Conservation (phyloP, 2,113 vertebrate genomes). For the western clawed frog (Xenopus tropicalis) region DNA sequence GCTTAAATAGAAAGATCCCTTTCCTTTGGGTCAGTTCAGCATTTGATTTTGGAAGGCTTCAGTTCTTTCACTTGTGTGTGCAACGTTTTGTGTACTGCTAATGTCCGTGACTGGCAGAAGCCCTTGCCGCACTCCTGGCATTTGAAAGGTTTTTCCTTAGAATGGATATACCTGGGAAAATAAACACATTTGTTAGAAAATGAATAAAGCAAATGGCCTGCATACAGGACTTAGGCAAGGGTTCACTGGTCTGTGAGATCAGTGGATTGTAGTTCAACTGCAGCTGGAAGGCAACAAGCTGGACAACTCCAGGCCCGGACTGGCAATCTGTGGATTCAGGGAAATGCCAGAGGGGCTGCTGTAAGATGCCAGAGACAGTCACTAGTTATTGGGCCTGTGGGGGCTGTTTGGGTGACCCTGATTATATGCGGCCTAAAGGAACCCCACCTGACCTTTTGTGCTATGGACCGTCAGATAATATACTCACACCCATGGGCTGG, state of each 20-base stretch:
- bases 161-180: constrained; percentile 91
- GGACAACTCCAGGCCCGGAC: no score
- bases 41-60: constrained; percentile 93
- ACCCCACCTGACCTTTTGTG: no score
- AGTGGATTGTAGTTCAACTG: neutral
- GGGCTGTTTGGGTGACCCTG: no score
- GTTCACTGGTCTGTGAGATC: no score
- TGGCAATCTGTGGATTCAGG: no score
- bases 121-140: constrained; percentile 98
- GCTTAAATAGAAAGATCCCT: neutral
- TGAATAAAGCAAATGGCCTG: neutral
- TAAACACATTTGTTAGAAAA: constrained; percentile 34
- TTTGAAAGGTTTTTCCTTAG: constrained; percentile 99
- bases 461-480: no score
- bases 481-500: no score
- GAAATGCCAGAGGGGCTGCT: no score
- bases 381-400: no score
- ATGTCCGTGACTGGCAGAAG: constrained; percentile 98
- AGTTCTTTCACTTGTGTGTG: constrained; percentile 98
- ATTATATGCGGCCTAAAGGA: no score
- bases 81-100: constrained; percentile 98
- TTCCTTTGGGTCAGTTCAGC: constrained; percentile 52
- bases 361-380: no score
- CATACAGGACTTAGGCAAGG: neutral
- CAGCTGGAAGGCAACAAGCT: no score